Evolutionary conservation across 2,113 vertebrate genomes (phyloP).

Genomic region (Cyprinodon brontotheroides): DNA sequence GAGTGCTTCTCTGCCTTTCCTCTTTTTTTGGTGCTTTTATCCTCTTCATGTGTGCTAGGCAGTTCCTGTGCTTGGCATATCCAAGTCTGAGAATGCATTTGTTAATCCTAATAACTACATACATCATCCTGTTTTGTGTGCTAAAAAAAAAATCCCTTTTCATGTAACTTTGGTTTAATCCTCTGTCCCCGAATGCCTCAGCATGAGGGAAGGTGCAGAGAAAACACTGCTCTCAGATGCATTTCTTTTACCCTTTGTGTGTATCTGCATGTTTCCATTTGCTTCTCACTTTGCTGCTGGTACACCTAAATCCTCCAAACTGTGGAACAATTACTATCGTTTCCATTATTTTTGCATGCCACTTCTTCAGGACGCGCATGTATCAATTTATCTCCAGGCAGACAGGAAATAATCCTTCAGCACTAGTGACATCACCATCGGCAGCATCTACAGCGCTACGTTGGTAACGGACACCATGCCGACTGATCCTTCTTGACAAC

Average conservation of each 20-base stretch:
- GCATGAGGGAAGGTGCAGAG: conserved; percentile 10
- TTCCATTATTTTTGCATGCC: no score
- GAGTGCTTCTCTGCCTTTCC: not conserved
- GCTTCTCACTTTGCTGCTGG: no score
- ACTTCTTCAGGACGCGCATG: conserved; percentile 7
- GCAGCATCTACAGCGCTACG: conserved; percentile 15
- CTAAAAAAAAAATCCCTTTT: conserved; percentile 22
- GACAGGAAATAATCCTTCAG: conserved; percentile 42
- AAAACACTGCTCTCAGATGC: not conserved
- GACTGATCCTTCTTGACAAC: conserved; percentile 47
- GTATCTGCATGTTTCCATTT: no score
- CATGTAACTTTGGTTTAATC: conserved; percentile 47
- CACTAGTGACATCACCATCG: conserved; percentile 41
- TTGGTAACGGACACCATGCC: conserved; percentile 28
- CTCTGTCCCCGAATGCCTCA: conserved; percentile 26
- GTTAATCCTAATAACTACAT: conserved; percentile 38
- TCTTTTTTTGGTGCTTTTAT: conserved; percentile 6
- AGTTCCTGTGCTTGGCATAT: not conserved
- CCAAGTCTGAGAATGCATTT: conserved; percentile 35
- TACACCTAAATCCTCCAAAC: no score
- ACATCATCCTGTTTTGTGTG: conserved; percentile 23
- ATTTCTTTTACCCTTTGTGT: no score
- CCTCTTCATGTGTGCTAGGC: not conserved
- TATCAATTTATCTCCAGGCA: conserved; percentile 34
- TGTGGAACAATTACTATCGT: no score